Base-by-base conservation (phyloP, 2,113 vertebrate genomes). In the Galbula dea region DNA sequence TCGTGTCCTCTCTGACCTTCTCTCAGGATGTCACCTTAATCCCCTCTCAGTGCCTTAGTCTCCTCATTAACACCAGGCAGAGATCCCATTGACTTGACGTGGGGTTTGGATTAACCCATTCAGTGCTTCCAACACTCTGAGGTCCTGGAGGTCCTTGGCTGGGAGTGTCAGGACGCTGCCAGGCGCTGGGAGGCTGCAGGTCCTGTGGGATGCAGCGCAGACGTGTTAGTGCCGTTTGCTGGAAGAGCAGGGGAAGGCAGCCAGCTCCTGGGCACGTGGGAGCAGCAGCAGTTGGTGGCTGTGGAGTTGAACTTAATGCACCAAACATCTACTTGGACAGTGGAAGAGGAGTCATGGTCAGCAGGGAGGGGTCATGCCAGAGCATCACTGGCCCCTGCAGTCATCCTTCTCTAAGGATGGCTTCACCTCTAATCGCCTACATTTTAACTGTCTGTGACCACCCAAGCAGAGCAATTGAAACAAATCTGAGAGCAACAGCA, bases 31-130 rank as follows among this genome's bases (percentile, higher is more conserved):
- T 69, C 79, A 69, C 87, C 67, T 94, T 2, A 26, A 32, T 62
- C 69, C 24, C 43, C 30, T 57, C 39, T 39, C 0, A 0, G 6
- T 9, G 7, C 69, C 32, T 29, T 19, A 11, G 0, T 27, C 67
- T 61, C 54, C 66, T 94, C 22, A 0, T 7, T 58, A 18, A 4
- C 62, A 2, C 10, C 2, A 6, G 49, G 86, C 74, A 46, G 78
- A 52, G 84, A n/a, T 37, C 45, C n/a, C 62, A 2, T 43, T 24
- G 72, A 12, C 30, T 55, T 57, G 11, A 24, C 2, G 1, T 6
- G 6, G 6, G 78, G 57, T 76, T 89, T 19, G 68, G 73, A 3
- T 30, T 69, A 41, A 71, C 1, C 26, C 23, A 0, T 3, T 9
- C 76, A 23, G 71, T 3, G 1, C 41, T 94, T 37, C 51, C 7